Evolutionary conservation across 2,113 vertebrate genomes (phyloP), one percentile per base, ranked within the genome.

Genomic region (Rissa tridactyla): DNA sequence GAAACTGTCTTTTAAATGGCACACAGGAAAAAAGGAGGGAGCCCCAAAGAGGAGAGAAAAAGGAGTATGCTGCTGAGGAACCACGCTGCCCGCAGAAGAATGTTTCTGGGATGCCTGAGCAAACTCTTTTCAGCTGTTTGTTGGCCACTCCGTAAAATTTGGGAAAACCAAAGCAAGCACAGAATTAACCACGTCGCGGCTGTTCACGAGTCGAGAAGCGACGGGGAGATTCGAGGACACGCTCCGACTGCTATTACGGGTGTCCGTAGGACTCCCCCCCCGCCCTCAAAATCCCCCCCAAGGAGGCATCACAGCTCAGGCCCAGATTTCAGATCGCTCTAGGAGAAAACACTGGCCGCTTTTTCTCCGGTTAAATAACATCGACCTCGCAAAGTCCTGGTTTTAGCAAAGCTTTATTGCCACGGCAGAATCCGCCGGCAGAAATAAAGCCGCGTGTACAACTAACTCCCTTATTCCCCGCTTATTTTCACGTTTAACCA

Each of bases 401-500:
- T 40, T 91, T 89, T 30, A 70, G 46, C 7, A 78, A 64, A 19
- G 30, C 13, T 70, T 82, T 64, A 42, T 18, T 88, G 23, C 32
- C 60, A 30, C 20, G 52, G 69, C 9, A 76, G 69, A 94, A 88
- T 30, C 25, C 3, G 3, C 49, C 6, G 3, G n/a, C 38, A 79
- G 70, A 76, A 86, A 82, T 15, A 34, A 82, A 90, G 57, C 66
- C n/a, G 34, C 23, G 25, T 14, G 18, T 21, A 60, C 30, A 21
- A 55, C 58, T n/a, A 62, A 46, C 8, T 66, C 55, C 23, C n/a
- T 72, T 13, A 32, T 23, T 82, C 49, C 54, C 25, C 0, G 0
- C 34, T 90, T 61, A 34, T 82, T 87, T 94, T 76, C 78, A 65
- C 21, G 61, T 85, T 82, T 68, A 94, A 69, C 69, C 70, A 40